phyloP scores from a whole-genome alignment of 2,113 vertebrate genomes.

The Onychostruthus taczanowskii region DNA sequence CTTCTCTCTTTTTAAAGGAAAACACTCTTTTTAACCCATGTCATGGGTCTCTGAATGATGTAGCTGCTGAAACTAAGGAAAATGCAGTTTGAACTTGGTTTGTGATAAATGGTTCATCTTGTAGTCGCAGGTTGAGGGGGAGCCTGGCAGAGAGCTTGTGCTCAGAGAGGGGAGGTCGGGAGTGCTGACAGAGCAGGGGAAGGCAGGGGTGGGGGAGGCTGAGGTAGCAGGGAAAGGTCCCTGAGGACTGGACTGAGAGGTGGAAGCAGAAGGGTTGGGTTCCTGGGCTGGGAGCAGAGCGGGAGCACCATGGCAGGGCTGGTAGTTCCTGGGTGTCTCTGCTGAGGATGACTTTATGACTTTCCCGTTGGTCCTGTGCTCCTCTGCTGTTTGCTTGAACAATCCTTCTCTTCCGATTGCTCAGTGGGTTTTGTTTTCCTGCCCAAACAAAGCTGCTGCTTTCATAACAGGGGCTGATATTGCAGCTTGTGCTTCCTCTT shows the following conservation, averaged over 20 bases:
- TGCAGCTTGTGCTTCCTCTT: constrained; percentile 41
- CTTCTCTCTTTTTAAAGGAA: not conserved
- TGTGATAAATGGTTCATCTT: not conserved
- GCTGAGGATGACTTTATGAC: not conserved
- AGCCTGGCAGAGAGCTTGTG: not conserved
- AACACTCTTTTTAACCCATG: no score
- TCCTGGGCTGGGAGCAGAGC: fast-evolving
- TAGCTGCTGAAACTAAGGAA: not conserved
- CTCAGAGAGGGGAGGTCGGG: fast-evolving
- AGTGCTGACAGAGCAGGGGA: not conserved
- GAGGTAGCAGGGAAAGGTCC: not conserved
- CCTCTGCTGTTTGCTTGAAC: not conserved
- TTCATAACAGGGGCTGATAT: not conserved
- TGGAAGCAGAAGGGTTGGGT: not conserved
- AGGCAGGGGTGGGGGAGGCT: fast-evolving
- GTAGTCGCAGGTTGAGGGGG: not conserved
- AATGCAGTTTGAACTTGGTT: not conserved
- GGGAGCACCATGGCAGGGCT: not conserved
- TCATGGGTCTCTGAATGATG: not conserved
- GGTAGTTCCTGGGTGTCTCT: not conserved
- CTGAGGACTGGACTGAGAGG: not conserved
- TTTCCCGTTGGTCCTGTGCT: not conserved
- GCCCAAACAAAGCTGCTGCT: constrained; percentile 20
- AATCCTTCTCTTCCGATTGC: not conserved
- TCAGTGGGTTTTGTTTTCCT: constrained; percentile 16